Base-by-base conservation (phyloP, 2,888 invertebrate species). In the Buathra laborator region DNA sequence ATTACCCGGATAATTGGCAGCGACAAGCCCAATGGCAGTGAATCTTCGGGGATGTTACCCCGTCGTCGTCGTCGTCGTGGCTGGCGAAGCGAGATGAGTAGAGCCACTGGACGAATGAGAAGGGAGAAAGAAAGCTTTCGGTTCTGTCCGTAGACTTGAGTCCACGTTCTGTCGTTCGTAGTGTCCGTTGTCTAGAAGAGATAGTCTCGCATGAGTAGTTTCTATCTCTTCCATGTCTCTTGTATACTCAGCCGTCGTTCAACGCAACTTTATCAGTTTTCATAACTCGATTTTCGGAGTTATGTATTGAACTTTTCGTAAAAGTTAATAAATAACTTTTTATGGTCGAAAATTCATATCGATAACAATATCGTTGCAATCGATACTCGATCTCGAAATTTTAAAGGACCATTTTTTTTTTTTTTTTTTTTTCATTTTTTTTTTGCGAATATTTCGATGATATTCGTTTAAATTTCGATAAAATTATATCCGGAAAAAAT, bases 1-100 rank as follows among this genome's bases (percentile, higher is more conserved):
- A 85, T 85, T 83, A 85, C 83, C 83, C 85, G 80, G 77, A 81
- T 85, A 85, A 85, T 85, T 83, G 85, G 83, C 83, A 85, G 76
- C 83, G 85, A 85, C 85, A 85, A 83, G 83, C 85, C 80, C 80
- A 64, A 77, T 85, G 83, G 80, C 75, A 75, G 83, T 83, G 85
- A 80, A 85, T 85, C 85, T 85, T 85, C 80, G 85, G 80, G 83
- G 80, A 76, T 81, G 81, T 53, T 67, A 77, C 56, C 44, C 80
- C 59, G 56, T 64, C 71, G 71, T 56, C 83, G 74, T 79, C 75
- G 83, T 83, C 70, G 80, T 76, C 77, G 81, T 68, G 67, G 62
- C 67, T 43, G 32, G 29, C 77, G 72, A 77, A 77, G 76, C 81
- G 77, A 76, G 51, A 72, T 66, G 66, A 75, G 64, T 68, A 74